Conservation (phyloP, 2,888 invertebrate species). For the Pecten maximus region DNA sequence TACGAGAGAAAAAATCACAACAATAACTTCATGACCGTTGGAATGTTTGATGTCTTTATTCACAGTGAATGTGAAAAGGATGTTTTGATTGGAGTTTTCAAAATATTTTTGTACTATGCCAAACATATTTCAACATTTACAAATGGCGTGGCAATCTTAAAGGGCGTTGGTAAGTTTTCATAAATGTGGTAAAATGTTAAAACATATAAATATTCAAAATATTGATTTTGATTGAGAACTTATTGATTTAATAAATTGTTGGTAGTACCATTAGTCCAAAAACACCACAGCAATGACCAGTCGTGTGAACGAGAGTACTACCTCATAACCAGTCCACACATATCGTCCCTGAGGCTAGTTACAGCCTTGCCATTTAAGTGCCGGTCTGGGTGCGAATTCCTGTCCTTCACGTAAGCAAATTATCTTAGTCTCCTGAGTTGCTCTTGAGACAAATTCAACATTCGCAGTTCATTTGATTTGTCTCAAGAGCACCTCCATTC, state of each 20-base stretch:
- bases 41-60: slow-evolving; percentile 11
- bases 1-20: slow-evolving; percentile 14
- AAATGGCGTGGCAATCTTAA: background rate
- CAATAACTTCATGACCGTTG: background rate
- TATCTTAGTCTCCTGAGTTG: no score
- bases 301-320: no score
- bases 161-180: background rate
- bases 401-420: no score
- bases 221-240: background rate
- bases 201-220: background rate
- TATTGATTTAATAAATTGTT: background rate
- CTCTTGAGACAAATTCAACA: no score
- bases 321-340: no score
- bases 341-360: no score
- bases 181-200: background rate
- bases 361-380: no score
- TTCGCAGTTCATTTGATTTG: no score
- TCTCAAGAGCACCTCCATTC: no score
- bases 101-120: background rate
- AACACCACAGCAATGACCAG: background rate
- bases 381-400: no score
- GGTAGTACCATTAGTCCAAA: background rate
- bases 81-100: background rate
- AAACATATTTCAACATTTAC: background rate
- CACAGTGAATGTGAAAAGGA: background rate